Percentiles rank a stretch among this genome's conserved stretches.
Conservation (phyloP, 2,888 invertebrate genomes). For the Rhingia rostrata region DNA sequence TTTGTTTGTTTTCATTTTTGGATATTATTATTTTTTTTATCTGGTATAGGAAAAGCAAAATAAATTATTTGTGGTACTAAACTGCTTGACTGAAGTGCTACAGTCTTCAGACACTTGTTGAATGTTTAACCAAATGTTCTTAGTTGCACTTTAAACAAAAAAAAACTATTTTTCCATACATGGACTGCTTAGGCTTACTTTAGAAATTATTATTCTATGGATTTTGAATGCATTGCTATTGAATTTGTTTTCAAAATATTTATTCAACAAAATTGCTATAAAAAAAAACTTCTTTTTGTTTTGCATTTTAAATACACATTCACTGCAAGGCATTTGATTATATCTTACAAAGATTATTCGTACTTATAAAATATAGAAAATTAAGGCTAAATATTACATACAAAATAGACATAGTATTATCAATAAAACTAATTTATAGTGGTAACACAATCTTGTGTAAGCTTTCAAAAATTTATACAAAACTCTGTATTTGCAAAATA, state of each 20-base stretch:
- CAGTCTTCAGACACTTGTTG: conserved; percentile 4
- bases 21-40: conserved; percentile 3
- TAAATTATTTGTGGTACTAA: conserved; percentile 6
- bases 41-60: conserved; percentile 1
- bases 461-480: conserved; percentile 56
- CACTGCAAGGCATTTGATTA: conserved; percentile 56
- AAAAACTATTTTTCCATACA: conserved; percentile 10
- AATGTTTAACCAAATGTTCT: background rate
- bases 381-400: conserved; percentile 58
- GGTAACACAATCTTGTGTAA: conserved; percentile 33
- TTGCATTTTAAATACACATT: conserved; percentile 12
- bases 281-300: background rate
- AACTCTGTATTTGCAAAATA: conserved; percentile 45
- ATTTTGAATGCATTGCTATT: background rate
- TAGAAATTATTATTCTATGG: background rate
- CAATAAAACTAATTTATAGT: conserved; percentile 38
- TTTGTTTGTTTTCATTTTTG: conserved; percentile 8
- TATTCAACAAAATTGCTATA: background rate
- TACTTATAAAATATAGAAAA: conserved; percentile 58
- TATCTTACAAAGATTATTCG: conserved; percentile 59
- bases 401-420: conserved; percentile 41
- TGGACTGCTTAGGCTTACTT: conserved; percentile 27
- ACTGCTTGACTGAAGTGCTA: conserved; percentile 4
- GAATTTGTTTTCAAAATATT: conserved; percentile 13
- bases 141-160: conserved; percentile 1